phyloP scores from a whole-genome alignment of 2,113 vertebrate genomes.

The Aspiorhynchus laticeps region DNA sequence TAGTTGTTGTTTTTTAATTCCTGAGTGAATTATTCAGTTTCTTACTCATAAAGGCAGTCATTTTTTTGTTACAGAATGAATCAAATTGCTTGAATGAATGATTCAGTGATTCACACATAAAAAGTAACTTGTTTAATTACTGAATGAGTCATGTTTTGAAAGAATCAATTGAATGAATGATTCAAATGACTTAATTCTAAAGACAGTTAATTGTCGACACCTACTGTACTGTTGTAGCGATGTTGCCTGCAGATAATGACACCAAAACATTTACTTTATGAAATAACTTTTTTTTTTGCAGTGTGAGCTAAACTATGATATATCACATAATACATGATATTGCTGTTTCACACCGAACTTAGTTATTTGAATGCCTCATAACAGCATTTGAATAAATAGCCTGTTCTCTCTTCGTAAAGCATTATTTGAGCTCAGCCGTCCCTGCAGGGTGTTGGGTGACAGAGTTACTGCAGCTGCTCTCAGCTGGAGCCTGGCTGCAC shows the following conservation, averaged over 20 bases:
- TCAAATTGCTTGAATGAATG: neutral
- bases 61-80: neutral
- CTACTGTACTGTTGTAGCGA: neutral
- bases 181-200: neutral
- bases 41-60: neutral
- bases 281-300: neutral
- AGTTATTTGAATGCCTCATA: slow-evolving; percentile 11
- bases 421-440: slow-evolving; percentile 56
- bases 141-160: slow-evolving; percentile 5
- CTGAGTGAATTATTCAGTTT: neutral
- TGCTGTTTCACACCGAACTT: neutral
- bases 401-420: slow-evolving; percentile 52
- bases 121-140: neutral
- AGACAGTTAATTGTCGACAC: neutral
- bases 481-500: slow-evolving; percentile 55
- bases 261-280: neutral
- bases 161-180: neutral
- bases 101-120: neutral
- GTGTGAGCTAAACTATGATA: neutral
- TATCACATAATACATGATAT: neutral
- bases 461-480: slow-evolving; percentile 49
- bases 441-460: slow-evolving; percentile 52
- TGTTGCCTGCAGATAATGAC: neutral
- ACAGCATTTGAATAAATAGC: slow-evolving; percentile 41
- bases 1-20: too few species aligned